Evolutionary conservation across 2,888 invertebrate species (phyloP).

Genomic region (Tetropium fuscum): DNA sequence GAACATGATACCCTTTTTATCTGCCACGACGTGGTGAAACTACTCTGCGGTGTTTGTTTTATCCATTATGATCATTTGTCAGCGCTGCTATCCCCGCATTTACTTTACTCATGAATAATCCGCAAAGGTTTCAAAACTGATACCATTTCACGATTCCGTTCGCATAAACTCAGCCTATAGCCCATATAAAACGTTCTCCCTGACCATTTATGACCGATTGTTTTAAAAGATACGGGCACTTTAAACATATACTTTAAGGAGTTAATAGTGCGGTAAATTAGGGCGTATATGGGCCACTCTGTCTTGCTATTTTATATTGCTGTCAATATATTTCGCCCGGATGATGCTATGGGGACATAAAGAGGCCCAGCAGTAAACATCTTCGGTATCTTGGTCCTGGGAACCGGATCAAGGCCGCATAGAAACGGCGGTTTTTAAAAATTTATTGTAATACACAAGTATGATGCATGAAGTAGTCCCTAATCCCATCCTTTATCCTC

Average conservation of each 20-base stretch:
- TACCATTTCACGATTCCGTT: too few relatives aligned
- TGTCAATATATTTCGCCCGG: slow-evolving; percentile 3
- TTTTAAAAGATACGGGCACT: too few relatives aligned
- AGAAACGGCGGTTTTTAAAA: slow-evolving; percentile 17
- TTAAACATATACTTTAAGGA: slow-evolving; percentile 6
- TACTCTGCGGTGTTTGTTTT: too few relatives aligned
- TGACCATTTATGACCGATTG: too few relatives aligned
- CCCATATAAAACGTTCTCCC: too few relatives aligned
- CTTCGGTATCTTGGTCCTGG: not conserved
- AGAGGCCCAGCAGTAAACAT: slow-evolving; percentile 16
- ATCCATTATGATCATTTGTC: too few relatives aligned
- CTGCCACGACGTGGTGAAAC: too few relatives aligned
- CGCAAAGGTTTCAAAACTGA: too few relatives aligned
- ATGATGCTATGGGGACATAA: slow-evolving; percentile 2
- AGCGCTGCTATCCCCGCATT: too few relatives aligned
- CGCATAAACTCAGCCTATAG: too few relatives aligned
- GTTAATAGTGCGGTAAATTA: slow-evolving; percentile 8
- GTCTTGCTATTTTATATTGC: slow-evolving; percentile 13
- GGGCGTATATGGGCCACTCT: not conserved
- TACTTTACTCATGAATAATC: too few relatives aligned
- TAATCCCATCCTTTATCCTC: slow-evolving; percentile 8
- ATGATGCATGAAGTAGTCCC: slow-evolving; percentile 13
- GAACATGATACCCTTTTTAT: too few relatives aligned
- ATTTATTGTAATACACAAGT: slow-evolving; percentile 13
- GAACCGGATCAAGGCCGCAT: slow-evolving; percentile 21